Percentiles rank a stretch among this genome's conserved stretches.
Evolutionary conservation across 1,140 invertebrate species (phyloP).

Genomic region (Formica exsecta): DNA sequence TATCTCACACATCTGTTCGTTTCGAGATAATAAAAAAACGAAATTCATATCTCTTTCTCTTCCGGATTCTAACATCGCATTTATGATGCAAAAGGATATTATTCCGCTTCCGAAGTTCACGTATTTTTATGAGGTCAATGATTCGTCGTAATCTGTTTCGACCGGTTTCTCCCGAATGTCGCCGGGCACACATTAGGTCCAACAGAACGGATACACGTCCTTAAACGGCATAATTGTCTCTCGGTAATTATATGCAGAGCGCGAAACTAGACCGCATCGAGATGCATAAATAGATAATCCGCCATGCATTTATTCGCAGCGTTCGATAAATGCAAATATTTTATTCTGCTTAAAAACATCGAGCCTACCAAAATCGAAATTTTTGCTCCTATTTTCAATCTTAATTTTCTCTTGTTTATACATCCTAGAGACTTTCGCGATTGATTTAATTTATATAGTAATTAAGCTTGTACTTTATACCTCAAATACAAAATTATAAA

Average conservation of each 20-base stretch:
- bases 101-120: neutral
- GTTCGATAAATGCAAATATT: constrained; percentile 18
- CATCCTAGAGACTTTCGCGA: no score
- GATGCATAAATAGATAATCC: constrained; percentile 18
- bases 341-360: neutral
- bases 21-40: neutral
- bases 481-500: no score
- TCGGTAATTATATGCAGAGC: no score
- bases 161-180: neutral
- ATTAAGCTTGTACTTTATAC: no score
- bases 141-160: neutral
- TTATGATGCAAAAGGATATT: neutral
- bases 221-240: constrained; percentile 34
- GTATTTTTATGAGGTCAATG: constrained; percentile 3
- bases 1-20: neutral
- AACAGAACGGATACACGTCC: neutral
- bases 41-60: neutral
- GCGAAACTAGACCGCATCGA: constrained; percentile 12
- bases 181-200: neutral
- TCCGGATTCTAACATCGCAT: neutral
- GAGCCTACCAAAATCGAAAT: no score
- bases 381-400: no score
- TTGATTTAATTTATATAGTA: no score
- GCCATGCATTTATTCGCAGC: neutral
- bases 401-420: no score